phyloP scores from a whole-genome alignment of 1,140 invertebrate species.

The Brachionus angularis region DNA sequence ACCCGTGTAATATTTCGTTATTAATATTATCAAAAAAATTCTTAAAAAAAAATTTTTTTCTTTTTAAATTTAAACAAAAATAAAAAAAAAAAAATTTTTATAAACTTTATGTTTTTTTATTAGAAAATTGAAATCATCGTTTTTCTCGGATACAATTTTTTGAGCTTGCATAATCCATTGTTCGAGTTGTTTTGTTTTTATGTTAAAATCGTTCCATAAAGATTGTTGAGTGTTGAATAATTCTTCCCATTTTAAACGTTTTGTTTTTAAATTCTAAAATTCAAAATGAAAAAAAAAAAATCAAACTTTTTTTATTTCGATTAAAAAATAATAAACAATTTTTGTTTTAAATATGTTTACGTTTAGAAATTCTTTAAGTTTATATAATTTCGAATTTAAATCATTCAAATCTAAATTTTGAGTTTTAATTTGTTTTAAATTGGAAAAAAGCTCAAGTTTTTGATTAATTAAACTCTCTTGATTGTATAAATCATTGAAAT shows the following conservation, averaged over 20 bases:
- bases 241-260: slow-evolving; percentile 40
- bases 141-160: slow-evolving; percentile 10
- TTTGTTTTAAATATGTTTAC: too few species aligned
- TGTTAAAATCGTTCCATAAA: slow-evolving; percentile 38
- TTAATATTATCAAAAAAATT: slow-evolving; percentile 33
- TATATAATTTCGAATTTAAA: not conserved
- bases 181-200: slow-evolving; percentile 14
- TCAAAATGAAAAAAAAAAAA: not conserved
- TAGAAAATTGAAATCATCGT: slow-evolving; percentile 18
- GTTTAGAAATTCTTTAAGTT: too few species aligned
- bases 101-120: slow-evolving; percentile 33
- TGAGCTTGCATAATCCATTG: slow-evolving; percentile 26
- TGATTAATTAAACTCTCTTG: not conserved
- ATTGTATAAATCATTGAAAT: slow-evolving; percentile 9
- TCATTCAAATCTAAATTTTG: slow-evolving; percentile 19
- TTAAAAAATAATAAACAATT: too few species aligned
- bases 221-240: slow-evolving; percentile 1
- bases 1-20: slow-evolving; percentile 9
- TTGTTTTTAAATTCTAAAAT: slow-evolving; percentile 18
- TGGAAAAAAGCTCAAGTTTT: slow-evolving; percentile 5
- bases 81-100: not conserved
- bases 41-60: not conserved
- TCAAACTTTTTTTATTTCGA: not conserved
- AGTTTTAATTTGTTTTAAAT: not conserved
- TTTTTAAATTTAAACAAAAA: not conserved